A percentile compares a stretch with the other conserved stretches of the same genome.
Conservation (phyloP, 1,140 invertebrate genomes). For the Hylaeus anthracinus region DNA sequence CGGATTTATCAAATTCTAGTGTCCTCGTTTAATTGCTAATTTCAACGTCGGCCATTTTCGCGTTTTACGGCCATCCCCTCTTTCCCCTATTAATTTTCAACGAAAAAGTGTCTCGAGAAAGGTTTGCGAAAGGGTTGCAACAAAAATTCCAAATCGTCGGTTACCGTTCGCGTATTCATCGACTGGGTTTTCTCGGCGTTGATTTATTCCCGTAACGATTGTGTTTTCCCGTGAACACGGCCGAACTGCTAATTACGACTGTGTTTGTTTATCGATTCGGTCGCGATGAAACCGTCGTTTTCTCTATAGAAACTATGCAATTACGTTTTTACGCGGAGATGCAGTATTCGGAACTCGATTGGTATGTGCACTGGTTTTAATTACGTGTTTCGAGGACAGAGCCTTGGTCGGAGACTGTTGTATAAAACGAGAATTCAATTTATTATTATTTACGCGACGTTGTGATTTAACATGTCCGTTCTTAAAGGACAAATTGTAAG, state of each 20-base stretch:
- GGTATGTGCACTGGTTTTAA: too few species aligned
- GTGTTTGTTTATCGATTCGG: conserved; percentile 49
- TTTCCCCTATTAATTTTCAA: neutral
- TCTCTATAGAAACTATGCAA: neutral
- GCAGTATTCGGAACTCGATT: too few species aligned
- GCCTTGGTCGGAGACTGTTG: too few species aligned
- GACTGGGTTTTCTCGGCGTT: conserved; percentile 18
- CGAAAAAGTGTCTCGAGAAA: neutral
- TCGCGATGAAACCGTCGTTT: conserved; percentile 15
- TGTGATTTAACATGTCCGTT: too few species aligned
- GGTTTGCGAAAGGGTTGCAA: too few species aligned
- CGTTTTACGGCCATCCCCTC: neutral
- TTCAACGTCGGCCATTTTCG: neutral
- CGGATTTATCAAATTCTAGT: conserved; percentile 41
- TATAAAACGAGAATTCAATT: too few species aligned
- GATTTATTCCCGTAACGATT: conserved; percentile 49
- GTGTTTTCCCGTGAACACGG: conserved; percentile 28
- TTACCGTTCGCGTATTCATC: conserved; percentile 36
- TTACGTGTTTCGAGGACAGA: too few species aligned
- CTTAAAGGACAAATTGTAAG: too few species aligned
- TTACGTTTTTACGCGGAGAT: neutral
- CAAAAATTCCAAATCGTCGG: neutral
- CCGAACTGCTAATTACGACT: conserved; percentile 51
- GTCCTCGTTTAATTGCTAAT: conserved; percentile 15
- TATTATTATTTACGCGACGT: too few species aligned